phyloP scores from a whole-genome alignment of 2,888 invertebrate species.

The Athripsodes cinereus region DNA sequence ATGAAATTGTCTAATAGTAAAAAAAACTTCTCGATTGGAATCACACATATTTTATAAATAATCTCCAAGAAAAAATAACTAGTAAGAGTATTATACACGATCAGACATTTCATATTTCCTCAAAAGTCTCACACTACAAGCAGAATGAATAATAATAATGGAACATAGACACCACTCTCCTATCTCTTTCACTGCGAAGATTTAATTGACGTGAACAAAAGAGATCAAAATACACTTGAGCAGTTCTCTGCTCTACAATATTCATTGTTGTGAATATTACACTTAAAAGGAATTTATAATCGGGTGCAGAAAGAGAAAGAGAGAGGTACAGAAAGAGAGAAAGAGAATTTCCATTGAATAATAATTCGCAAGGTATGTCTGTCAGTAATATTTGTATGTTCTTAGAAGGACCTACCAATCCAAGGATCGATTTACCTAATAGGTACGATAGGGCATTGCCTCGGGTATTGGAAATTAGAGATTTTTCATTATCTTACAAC shows the following conservation, averaged over 20 bases:
- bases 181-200: neutral
- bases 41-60: too few relatives aligned
- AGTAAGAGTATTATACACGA: neutral
- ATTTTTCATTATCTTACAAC: too few relatives aligned
- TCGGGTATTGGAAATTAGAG: too few relatives aligned
- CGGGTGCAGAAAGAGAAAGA: neutral
- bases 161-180: neutral
- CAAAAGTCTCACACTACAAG: neutral
- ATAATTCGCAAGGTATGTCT: too few relatives aligned
- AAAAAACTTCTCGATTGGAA: too few relatives aligned
- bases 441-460: too few relatives aligned
- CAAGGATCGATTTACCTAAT: too few relatives aligned
- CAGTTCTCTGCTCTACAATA: neutral
- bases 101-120: neutral
- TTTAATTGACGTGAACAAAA: constrained; percentile 2
- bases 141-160: too few relatives aligned
- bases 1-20: too few relatives aligned
- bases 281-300: constrained; percentile 2
- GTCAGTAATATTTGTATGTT: too few relatives aligned
- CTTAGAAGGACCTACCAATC: neutral
- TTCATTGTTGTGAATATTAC: constrained; percentile 3
- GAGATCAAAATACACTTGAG: constrained; percentile 4
- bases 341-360: too few relatives aligned
- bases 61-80: too few relatives aligned
- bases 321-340: neutral